Conservation (phyloP, 2,113 vertebrate genomes). For the Ivindomyrus marchei region DNA sequence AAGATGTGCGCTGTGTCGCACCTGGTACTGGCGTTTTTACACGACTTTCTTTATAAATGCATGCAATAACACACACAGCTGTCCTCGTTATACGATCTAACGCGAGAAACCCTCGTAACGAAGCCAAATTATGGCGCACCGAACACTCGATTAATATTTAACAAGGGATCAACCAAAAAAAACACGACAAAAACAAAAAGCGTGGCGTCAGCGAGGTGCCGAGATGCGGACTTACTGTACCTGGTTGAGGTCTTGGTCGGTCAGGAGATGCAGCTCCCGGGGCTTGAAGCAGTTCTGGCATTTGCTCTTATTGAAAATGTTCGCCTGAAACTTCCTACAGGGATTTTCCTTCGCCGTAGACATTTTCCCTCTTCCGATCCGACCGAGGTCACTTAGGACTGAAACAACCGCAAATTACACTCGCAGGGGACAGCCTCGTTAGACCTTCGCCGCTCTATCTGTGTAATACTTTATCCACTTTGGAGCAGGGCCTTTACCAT, state of each 20-base stretch:
- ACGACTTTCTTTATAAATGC: neutral
- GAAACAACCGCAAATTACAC: slow-evolving; percentile 10
- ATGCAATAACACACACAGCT: neutral
- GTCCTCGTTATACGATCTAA: neutral
- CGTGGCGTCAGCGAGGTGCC: neutral
- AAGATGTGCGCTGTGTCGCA: neutral
- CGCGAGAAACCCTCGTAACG: neutral
- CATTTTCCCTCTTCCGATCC: slow-evolving; percentile 43
- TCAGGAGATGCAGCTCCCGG: slow-evolving; percentile 66
- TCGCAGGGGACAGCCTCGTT: slow-evolving; percentile 20
- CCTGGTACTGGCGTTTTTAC: neutral
- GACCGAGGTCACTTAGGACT: neutral
- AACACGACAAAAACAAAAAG: neutral
- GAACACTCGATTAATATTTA: neutral
- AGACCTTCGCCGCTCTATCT: neutral
- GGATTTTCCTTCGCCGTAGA: slow-evolving; percentile 65
- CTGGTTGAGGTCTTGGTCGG: slow-evolving; percentile 71
- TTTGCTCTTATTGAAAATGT: slow-evolving; percentile 77
- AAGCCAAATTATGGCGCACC: neutral
- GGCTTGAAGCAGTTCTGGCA: slow-evolving; percentile 78
- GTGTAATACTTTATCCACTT: slow-evolving; percentile 39
- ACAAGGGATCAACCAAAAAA: neutral
- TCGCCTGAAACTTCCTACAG: slow-evolving; percentile 73
- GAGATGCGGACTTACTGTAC: slow-evolving; percentile 33
- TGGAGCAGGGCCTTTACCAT: slow-evolving; percentile 32